A percentile compares a stretch with the other conserved stretches of the same genome.
Conservation (phyloP, 64 coral and sea anemone genomes). For the Porites australiensis region DNA sequence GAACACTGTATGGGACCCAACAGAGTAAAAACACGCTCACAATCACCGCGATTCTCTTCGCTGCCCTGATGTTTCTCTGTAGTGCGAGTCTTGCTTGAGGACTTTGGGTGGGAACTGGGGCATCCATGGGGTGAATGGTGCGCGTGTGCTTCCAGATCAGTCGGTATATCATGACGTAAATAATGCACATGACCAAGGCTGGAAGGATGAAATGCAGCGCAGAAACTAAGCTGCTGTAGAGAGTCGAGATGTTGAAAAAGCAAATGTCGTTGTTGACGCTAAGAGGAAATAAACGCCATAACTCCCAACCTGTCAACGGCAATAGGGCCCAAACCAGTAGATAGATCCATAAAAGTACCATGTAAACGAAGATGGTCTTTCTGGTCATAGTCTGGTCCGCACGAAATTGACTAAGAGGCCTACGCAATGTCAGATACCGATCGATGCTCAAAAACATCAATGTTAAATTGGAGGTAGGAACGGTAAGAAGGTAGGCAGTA, state of each 20-base stretch:
- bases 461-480: slow-evolving; percentile 72
- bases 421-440: slow-evolving; percentile 65
- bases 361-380: slow-evolving; percentile 19
- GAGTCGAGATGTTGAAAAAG: slow-evolving; percentile 34
- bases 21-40: slow-evolving; percentile 77
- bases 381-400: slow-evolving; percentile 46
- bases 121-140: background rate
- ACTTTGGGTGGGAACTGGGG: slow-evolving; percentile 8
- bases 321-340: slow-evolving; percentile 45
- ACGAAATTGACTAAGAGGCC: slow-evolving; percentile 67
- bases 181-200: slow-evolving; percentile 58
- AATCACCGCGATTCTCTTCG: slow-evolving; percentile 78
- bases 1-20: slow-evolving; percentile 71
- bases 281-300: background rate
- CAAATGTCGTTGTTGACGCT: slow-evolving; percentile 24
- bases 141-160: slow-evolving; percentile 31
- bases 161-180: slow-evolving; percentile 66
- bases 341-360: slow-evolving; percentile 58
- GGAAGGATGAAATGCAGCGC: slow-evolving; percentile 72
- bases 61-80: slow-evolving; percentile 81
- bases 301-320: slow-evolving; percentile 63
- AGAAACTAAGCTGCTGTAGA: slow-evolving; percentile 56
- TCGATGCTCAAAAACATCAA: slow-evolving; percentile 70
- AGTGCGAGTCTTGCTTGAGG: slow-evolving; percentile 32
- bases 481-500: slow-evolving; percentile 49